These are phyloP conservation scores for Trachelus troglodyta DNA, from an alignment of 2,888 invertebrate species.

Conservation along the genomic window DNA sequence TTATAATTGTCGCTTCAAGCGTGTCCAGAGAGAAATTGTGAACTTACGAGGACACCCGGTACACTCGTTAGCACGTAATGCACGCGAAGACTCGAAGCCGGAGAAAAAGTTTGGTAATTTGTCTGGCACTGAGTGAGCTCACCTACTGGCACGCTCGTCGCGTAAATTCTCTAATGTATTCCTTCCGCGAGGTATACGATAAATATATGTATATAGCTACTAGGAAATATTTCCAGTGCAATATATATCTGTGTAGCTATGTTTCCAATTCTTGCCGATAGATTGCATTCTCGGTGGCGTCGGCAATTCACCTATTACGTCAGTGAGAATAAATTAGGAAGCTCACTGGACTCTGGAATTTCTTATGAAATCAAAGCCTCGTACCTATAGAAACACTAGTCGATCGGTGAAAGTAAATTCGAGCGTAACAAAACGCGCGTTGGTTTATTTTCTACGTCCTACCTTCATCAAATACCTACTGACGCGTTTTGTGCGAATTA, in stretches of 20 bases:
- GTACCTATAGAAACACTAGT: background rate
- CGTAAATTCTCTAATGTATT: background rate
- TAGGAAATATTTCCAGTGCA: background rate
- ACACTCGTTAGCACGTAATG: slow-evolving; percentile 1
- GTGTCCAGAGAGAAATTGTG: background rate
- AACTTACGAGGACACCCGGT: background rate
- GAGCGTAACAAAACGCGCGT: background rate
- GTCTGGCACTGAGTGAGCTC: background rate
- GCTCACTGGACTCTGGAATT: background rate
- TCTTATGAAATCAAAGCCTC: background rate
- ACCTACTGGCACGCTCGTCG: background rate
- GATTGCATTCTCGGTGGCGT: background rate
- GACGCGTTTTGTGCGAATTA: background rate
- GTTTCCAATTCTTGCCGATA: background rate
- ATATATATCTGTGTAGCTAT: background rate
- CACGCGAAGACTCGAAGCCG: slow-evolving; percentile 5
- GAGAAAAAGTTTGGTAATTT: background rate
- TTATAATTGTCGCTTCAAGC: background rate
- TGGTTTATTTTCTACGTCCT: background rate
- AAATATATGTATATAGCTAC: background rate
- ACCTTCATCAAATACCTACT: background rate
- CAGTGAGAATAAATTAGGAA: background rate
- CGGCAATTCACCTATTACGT: background rate
- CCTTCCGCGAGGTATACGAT: background rate
- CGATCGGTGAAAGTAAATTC: background rate